Base-by-base conservation (phyloP, 2,888 invertebrate genomes). In the Caenorhabditis imperialis region DNA sequence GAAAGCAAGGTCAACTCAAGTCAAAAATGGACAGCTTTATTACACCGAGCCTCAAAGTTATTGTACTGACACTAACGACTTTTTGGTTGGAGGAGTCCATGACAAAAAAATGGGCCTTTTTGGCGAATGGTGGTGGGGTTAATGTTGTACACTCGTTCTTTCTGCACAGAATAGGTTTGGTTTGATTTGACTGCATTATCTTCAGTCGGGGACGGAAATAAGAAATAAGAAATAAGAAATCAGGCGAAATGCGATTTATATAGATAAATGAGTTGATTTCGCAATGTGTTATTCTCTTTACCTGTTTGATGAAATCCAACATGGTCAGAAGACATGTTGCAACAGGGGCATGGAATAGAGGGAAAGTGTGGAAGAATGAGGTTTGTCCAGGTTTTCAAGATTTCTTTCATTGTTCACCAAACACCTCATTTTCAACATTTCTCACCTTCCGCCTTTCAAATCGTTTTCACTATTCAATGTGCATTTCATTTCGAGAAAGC, bases 361-460 rank as follows among this genome's bases (percentile, higher is more conserved):
- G 44, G 18, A 51, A 40, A 25, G 20, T 44, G 22, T 3, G 16
- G 16, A 57, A 51, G 67, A 67, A 57, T 65, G 30, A 35, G 20
- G 18, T 44, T 20, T 27, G 40, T 18, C n/a, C 2, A 18, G 23
- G 27, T 35, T n/a, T n/a, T n/a, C 7, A 16, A 6, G 47, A 22
- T 38, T 5, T n/a, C 38, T 50, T 63, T 55, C 50, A 65, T 65
- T 65, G 65, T 65, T 55, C 63, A 55, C 55, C 65, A 30, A 53
- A 65, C 55, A 65, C 55, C 55, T 50, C 63, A 57, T 57, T 65
- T 65, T n/a, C 48, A 65, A 57, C 67, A 48, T 44, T 67, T 48
- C 35, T 33, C 16, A 51, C 57, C 67, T 67, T 50, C 67, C 67
- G 67, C 50, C 57, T 27, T 40, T 55, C 57, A 67, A n/a, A 67